Evolutionary conservation across 37 sponge, comb jelly and placozoan species (phyloP).

Genomic region (Spongilla lacustris): DNA sequence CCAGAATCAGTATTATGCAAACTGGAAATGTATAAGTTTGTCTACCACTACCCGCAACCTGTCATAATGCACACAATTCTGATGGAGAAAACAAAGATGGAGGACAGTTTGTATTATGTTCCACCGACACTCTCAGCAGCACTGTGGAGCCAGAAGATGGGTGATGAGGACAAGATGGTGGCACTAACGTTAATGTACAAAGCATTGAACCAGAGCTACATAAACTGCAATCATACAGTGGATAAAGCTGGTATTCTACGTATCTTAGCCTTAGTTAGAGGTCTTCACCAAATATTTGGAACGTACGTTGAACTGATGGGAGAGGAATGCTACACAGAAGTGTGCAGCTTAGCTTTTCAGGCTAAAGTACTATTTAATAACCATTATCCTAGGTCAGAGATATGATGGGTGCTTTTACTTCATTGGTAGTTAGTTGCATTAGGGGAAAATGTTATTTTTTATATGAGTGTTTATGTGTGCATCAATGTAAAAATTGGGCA

Average conservation of each 20-base stretch:
- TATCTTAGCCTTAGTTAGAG: not conserved
- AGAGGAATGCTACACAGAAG: conserved; percentile 36
- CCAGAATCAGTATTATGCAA: not conserved
- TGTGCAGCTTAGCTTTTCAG: not conserved
- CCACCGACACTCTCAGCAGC: conserved; percentile 16
- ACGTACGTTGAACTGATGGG: conserved; percentile 27
- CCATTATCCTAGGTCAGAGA: too few species aligned
- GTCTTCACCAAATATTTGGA: not conserved
- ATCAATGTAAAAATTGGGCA: too few species aligned
- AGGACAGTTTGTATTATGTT: conserved; percentile 21
- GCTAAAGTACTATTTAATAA: too few species aligned
- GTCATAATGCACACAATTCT: conserved; percentile 5
- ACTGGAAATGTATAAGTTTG: not conserved
- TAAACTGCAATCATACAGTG: not conserved
- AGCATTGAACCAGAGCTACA: conserved; percentile 9
- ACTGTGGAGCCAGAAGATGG: conserved; percentile 34
- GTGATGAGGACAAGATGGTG: conserved; percentile 7
- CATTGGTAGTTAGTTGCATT: too few species aligned
- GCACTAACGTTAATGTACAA: conserved; percentile 11
- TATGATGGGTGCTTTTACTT: too few species aligned
- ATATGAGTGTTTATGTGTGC: too few species aligned
- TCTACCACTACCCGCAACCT: conserved; percentile 17
- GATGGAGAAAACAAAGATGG: not conserved
- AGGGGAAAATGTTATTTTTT: too few species aligned
- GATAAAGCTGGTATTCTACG: not conserved